Conservation (phyloP, 2,113 vertebrate genomes). For the Cyrtonyx montezumae region DNA sequence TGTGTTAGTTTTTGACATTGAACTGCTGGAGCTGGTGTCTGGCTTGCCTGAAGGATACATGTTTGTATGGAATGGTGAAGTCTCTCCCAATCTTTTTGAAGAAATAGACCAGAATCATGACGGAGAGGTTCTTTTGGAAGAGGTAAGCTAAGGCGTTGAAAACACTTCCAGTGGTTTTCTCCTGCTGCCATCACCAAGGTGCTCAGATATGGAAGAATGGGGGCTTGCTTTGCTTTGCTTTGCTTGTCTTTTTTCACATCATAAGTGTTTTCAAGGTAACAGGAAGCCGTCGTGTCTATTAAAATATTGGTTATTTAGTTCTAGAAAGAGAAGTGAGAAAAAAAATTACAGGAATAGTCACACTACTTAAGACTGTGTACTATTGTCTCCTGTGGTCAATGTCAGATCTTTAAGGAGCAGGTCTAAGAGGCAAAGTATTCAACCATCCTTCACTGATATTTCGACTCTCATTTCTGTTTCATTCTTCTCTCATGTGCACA, state of each 20-base stretch:
- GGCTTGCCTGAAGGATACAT: conserved; percentile 98
- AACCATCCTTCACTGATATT: background rate
- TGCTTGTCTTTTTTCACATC: background rate
- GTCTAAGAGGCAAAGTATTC: background rate
- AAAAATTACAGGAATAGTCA: background rate
- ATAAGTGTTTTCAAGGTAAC: background rate
- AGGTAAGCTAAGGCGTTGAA: conserved; percentile 78
- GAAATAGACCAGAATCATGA: conserved; percentile 92
- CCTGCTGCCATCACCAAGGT: background rate
- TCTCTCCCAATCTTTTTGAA: conserved; percentile 90
- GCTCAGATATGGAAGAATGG: background rate
- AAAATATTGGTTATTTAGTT: background rate
- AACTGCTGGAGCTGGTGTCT: conserved; percentile 89
- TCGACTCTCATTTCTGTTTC: background rate
- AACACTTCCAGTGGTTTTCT: background rate
- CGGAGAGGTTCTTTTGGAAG: conserved; percentile 83
- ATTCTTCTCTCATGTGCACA: background rate
- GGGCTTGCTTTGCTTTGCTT: background rate
- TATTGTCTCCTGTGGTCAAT: background rate
- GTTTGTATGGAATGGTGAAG: conserved; percentile 95
- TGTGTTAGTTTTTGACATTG: conserved; percentile 91
- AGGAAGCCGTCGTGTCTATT: background rate
- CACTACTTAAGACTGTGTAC: background rate
- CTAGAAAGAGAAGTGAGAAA: background rate
- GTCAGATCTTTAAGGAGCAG: background rate